Evolutionary conservation across 2,113 vertebrate species (phyloP), one percentile per base, ranked within the genome.

Genomic region (Mormyrus lacerda): DNA sequence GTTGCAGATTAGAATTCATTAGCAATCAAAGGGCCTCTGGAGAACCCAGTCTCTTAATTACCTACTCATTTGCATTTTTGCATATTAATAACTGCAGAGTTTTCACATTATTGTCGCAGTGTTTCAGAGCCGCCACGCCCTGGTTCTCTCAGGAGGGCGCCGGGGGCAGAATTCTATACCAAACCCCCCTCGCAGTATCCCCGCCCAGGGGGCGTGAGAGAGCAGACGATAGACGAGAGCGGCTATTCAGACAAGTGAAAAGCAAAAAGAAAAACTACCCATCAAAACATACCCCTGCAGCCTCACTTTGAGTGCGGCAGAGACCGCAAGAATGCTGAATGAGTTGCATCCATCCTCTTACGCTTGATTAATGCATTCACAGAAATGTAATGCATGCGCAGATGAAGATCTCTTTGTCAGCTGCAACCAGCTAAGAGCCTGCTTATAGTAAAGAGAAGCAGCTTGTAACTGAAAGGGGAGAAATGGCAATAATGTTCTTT

Each of bases 21-120:
- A 96, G 95, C 95, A 96, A 96, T 96, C 95, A 96, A 96, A 95
- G 94, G 94, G 95, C 93, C 94, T 95, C 95, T 95, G 95, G 95
- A 95, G 93, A 96, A 94, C 93, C 93, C 95, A 95, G 94, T 94
- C 95, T 95, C 95, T 96, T 96, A 96, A 96, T 96, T 96, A 96
- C 95, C 92, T 92, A 89, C 92, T 93, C 92, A 96, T 96, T 96
- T 96, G 94, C 96, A 96, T 96, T 95, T 95, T 95, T 96, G 96
- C 95, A 96, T 96, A 96, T 95, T 96, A 96, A 96, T 96, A 94
- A 96, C 93, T 96, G 95, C 95, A 95, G 95, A 95, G 93, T 89
- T 89, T 93, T 95, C 93, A 48, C 86, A 94, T 94, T 93, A 94
- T 91, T 95, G 94, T 95, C 93, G 95, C 95, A 95, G 94, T 91